phyloP scores from a whole-genome alignment of 1,140 invertebrate genomes.

The Zophobas atratus region DNA sequence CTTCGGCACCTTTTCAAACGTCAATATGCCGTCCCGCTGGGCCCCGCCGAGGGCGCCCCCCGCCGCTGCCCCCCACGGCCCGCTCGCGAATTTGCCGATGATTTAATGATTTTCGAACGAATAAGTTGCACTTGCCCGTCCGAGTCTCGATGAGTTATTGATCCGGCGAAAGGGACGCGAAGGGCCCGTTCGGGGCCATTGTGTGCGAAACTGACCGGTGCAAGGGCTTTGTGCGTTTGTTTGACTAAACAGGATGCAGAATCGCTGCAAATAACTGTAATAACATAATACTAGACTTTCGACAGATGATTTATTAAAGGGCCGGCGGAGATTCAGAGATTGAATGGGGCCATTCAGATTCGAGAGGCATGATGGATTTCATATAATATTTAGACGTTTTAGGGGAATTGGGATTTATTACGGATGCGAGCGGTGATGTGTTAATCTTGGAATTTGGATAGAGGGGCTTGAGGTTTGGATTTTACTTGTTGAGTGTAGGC shows the following conservation, averaged over 20 bases:
- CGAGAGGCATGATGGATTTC: slow-evolving; percentile 59
- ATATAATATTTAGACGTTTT: slow-evolving; percentile 64
- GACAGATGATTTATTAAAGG: slow-evolving; percentile 65
- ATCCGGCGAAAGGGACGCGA: slow-evolving; percentile 14
- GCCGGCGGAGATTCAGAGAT: slow-evolving; percentile 45
- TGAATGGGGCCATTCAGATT: slow-evolving; percentile 59
- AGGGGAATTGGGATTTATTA: slow-evolving; percentile 60
- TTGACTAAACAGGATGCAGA: slow-evolving; percentile 65
- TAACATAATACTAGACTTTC: slow-evolving; percentile 62
- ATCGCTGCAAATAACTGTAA: slow-evolving; percentile 63
- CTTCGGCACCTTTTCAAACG: slow-evolving; percentile 66
- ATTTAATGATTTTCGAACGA: slow-evolving; percentile 40
- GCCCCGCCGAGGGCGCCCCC: slow-evolving; percentile 52
- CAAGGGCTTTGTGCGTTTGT: slow-evolving; percentile 61
- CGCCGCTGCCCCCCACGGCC: slow-evolving; percentile 48
- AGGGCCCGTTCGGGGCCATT: slow-evolving; percentile 47
- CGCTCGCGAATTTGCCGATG: slow-evolving; percentile 50
- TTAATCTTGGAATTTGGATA: slow-evolving; percentile 46
- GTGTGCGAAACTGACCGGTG: slow-evolving; percentile 62
- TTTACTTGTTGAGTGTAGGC: too few relatives aligned
- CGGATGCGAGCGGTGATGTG: slow-evolving; percentile 57
- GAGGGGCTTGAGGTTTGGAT: too few relatives aligned
- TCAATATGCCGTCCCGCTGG: slow-evolving; percentile 61
- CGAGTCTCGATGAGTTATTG: slow-evolving; percentile 26
- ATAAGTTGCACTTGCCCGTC: slow-evolving; percentile 18